Evolutionary conservation across 2,888 invertebrate genomes (phyloP), one percentile per base, ranked within the genome.

Genomic region (Caenorhabditis auriculariae): DNA sequence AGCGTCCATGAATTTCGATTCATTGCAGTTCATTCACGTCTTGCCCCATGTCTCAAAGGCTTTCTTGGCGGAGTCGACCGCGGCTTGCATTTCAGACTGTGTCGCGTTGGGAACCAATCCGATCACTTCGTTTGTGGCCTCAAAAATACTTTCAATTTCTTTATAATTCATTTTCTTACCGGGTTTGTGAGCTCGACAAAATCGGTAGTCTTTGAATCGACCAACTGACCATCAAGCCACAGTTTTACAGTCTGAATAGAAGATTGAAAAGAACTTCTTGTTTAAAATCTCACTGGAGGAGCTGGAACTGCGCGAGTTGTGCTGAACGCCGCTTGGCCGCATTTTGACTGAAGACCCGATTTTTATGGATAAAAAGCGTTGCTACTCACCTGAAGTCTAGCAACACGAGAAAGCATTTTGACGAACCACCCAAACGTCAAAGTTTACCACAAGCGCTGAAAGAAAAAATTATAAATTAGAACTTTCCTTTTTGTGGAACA

Each of bases 131-230:
- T 86, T 85, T 23, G 85, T 85, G 5, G 85, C 85, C 84, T 85
- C 29, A 19, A 68, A 53, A 9, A 17, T 15, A 38, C 35, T 19
- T 1, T 15, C n/a, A 29, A 26, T 50, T 21, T 27, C 46, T 4
- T 4, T 19, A 28, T 6, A 37, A 19, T 29, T 15, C n/a, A 28
- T 39, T 5, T 7, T 45, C 83, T 81, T 78, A 86, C 86, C 42
- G 98, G 98, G 84, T 98, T 90, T 70, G 91, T 90, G 9, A 99
- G 87, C 78, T 96, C 94, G 76, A 95, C 90, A 90, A 92, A 98
- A 76, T 95, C 89, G 23, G 85, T 88, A 0, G 94, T 88, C 83
- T 93, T 90, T 0, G 96, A 98, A 64, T 98, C 95, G 60, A 87
- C 83, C 84, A 91, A 90, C 83, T 94, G 88, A 54, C 95, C 95